phyloP scores from a whole-genome alignment of 1,140 invertebrate species.

The Trichonephila clavipes region DNA sequence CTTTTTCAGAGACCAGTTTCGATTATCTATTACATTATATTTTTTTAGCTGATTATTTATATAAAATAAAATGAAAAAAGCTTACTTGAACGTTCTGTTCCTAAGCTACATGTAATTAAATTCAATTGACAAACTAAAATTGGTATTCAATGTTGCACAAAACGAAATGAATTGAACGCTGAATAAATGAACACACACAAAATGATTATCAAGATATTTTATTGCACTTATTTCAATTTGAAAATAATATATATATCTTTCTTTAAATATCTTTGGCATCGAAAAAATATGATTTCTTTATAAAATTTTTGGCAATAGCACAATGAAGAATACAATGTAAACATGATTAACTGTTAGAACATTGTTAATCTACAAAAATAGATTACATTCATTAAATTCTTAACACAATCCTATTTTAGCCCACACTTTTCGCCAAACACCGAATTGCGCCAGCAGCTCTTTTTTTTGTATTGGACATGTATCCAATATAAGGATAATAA shows the following conservation, averaged over 20 bases:
- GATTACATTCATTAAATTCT: not conserved
- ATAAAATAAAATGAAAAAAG: too few relatives aligned
- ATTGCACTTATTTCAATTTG: not conserved
- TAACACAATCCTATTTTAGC: not conserved
- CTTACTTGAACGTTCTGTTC: too few relatives aligned
- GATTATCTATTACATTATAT: too few relatives aligned
- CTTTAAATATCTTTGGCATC: not conserved
- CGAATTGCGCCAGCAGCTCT: too few relatives aligned
- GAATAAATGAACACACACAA: not conserved
- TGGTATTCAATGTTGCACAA: not conserved
- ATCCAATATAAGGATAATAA: too few relatives aligned
- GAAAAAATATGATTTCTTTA: not conserved
- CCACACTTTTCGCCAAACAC: too few relatives aligned
- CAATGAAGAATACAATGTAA: not conserved
- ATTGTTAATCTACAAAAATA: not conserved
- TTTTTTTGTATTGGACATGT: too few relatives aligned
- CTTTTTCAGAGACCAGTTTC: too few relatives aligned
- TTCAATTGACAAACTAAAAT: too few relatives aligned
- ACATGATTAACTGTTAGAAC: not conserved
- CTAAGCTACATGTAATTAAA: too few relatives aligned
- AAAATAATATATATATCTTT: not conserved
- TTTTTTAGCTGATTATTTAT: too few relatives aligned
- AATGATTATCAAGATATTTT: not conserved
- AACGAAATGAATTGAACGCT: not conserved
- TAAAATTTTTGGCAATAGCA: not conserved